Conservation (phyloP, 2,888 invertebrate genomes). For the Machimus atricapillus region DNA sequence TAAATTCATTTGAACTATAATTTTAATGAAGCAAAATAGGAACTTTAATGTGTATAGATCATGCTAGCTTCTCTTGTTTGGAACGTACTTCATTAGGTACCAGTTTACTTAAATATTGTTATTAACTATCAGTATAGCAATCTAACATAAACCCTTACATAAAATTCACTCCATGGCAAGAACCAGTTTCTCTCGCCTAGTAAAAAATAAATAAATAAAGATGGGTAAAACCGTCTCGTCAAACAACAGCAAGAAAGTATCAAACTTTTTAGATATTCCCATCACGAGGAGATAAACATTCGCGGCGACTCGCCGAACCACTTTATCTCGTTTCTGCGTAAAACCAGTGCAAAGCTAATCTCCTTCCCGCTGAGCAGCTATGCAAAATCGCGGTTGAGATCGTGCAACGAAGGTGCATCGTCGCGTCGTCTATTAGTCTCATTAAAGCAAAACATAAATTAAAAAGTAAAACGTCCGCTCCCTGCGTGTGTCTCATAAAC, state of each 20-base stretch:
- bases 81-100: not conserved
- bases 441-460: not conserved
- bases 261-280: not conserved
- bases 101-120: not conserved
- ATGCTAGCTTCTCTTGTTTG: not conserved
- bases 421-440: not conserved
- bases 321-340: not conserved
- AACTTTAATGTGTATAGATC: not conserved
- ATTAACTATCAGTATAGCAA: not conserved
- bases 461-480: not conserved
- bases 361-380: not conserved
- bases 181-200: not conserved
- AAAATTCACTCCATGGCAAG: not conserved
- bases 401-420: not conserved
- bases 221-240: not conserved
- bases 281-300: not conserved
- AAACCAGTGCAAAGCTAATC: not conserved
- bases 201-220: not conserved
- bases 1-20: no score
- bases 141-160: not conserved
- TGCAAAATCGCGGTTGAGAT: not conserved
- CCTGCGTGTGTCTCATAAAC: not conserved
- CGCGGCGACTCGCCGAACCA: not conserved
- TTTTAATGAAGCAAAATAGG: no score
- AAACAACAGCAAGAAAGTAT: not conserved